Evolutionary conservation across 2,113 vertebrate species (phyloP), one percentile per base, ranked within the genome.

Genomic region (Phalacrocorax carbo): DNA sequence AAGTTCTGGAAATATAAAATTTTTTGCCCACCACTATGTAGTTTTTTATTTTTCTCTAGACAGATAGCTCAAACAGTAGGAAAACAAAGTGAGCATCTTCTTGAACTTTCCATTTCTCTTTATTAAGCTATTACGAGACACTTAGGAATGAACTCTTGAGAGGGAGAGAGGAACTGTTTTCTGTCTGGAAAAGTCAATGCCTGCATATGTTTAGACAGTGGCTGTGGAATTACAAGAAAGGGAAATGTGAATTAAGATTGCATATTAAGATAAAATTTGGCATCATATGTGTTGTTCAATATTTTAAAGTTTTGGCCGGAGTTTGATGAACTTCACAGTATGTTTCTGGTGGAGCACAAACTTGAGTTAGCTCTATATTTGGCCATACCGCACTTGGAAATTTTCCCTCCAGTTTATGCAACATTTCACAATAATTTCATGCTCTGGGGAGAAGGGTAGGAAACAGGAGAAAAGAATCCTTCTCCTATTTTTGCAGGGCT

Each of bases 371-470:
- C 11, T 91, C 54, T 95, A 21, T 65, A 85, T 88, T 90, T 88
- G 90, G 21, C 11, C 64, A 64, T 83, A 82, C 3, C 62, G 18
- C 14, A 48, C 40, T 44, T n/a, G 71, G 62, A 90, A 88, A 48
- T 55, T 77, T 80, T 70, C 23, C 15, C 27, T 90, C 15, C 42
- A 85, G 23, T 75, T 84, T 94, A 64, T 60, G 22, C 42, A 90
- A 66, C n/a, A 94, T 75, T 96, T 94, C 64, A 93, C 40, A 90
- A 81, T 61, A 77, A 86, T 78, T 77, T 95, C 58, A 77, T 71
- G 51, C 32, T 82, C 38, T 92, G 16, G 32, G 46, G 34, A 81
- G 32, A 91, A 87, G 25, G 32, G 15, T 92, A 93, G 26, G 26
- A 78, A 94, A 88, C 3, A 36, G 26, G 32, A 64, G 18, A 40